Evolutionary conservation across 1,140 invertebrate species (phyloP).

Genomic region (Caenorhabditis inopinata): DNA sequence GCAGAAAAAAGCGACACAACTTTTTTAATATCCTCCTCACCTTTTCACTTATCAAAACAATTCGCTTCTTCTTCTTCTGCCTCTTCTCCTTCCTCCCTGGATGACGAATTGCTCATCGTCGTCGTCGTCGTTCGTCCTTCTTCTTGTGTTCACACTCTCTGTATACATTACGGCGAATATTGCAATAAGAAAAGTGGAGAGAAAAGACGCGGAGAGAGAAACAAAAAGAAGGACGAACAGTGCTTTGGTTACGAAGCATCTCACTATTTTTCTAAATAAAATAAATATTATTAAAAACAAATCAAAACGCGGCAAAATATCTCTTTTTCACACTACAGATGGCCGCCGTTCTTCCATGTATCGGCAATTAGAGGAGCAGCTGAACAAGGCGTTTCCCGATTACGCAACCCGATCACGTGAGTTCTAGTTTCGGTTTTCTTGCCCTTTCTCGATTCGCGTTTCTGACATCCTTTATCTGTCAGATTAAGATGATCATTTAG

Average conservation of each 20-base stretch:
- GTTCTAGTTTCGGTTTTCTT: neutral
- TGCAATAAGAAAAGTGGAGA: neutral
- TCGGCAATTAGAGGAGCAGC: constrained; percentile 35
- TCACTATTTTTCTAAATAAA: neutral
- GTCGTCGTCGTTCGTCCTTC: neutral
- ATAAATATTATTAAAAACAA: too few species aligned
- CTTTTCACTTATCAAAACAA: neutral
- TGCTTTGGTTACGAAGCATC: neutral
- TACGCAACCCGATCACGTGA: neutral
- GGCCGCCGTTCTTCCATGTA: constrained; percentile 43
- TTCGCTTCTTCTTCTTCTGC: neutral
- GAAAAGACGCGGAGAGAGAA: neutral
- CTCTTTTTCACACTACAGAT: neutral
- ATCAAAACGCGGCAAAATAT: too few species aligned
- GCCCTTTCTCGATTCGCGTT: too few species aligned
- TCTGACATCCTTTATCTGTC: too few species aligned
- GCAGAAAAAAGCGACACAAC: neutral
- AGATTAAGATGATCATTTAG: too few species aligned
- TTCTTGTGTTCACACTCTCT: too few species aligned
- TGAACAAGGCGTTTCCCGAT: constrained; percentile 38
- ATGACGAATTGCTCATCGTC: constrained; percentile 13
- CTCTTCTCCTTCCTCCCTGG: neutral
- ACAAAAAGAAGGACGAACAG: neutral
- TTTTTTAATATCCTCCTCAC: neutral
- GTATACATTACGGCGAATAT: constrained; percentile 1